Percentiles rank a stretch among this genome's conserved stretches.
Conservation (phyloP, 2,888 invertebrate species). For the Phragmatobia fuliginosa region DNA sequence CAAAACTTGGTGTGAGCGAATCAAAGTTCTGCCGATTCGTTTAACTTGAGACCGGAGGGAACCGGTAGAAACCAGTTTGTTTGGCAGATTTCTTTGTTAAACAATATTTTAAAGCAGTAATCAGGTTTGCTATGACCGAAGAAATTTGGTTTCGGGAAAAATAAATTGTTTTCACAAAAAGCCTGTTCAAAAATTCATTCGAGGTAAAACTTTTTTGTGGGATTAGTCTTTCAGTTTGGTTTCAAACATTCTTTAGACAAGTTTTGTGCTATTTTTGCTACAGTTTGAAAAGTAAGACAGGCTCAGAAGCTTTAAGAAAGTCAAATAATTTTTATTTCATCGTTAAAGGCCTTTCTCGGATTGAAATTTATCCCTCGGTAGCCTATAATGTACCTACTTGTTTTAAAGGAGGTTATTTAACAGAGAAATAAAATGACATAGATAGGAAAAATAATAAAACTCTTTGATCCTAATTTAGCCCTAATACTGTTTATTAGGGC, state of each 20-base stretch:
- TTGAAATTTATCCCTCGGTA: background rate
- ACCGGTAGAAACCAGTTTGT: conserved; percentile 53
- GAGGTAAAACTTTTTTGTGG: conserved; percentile 37
- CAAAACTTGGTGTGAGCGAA: conserved; percentile 54
- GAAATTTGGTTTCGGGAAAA: conserved; percentile 37
- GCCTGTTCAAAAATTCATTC: conserved; percentile 44
- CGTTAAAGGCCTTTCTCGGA: background rate
- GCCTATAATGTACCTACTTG: background rate
- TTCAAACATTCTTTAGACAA: conserved; percentile 36
- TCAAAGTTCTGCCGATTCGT: conserved; percentile 59
- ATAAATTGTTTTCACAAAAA: conserved; percentile 47
- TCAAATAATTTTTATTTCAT: conserved; percentile 8
- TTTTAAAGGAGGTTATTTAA: no score
- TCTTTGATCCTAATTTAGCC: no score
- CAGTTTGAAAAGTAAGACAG: background rate
- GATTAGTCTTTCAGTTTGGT: conserved; percentile 24
- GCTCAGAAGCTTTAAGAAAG: background rate
- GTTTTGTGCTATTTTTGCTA: conserved; percentile 15
- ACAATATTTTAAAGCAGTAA: conserved; percentile 59
- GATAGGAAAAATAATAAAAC: background rate
- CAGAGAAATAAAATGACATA: background rate
- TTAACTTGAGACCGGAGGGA: conserved; percentile 49
- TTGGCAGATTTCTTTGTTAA: conserved; percentile 58
- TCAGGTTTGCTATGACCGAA: conserved; percentile 56
- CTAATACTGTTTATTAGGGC: no score